Evolutionary conservation across 2,888 invertebrate genomes (phyloP), one percentile per base, ranked within the genome.

Genomic region (Oligia fasciuncula): DNA sequence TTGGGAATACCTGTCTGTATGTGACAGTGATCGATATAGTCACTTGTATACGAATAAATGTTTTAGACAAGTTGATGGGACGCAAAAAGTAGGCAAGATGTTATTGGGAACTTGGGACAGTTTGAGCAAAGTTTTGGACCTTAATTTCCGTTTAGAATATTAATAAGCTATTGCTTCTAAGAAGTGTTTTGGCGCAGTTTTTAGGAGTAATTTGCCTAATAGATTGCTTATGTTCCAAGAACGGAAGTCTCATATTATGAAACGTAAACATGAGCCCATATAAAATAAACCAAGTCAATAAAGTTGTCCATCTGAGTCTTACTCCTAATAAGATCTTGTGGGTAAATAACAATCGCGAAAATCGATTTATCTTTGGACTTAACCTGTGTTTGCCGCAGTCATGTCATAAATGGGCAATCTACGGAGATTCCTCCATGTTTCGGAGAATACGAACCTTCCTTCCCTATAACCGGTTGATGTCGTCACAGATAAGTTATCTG

Each of bases 61-160:
- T 85, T 84, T 87, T 79, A 71, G 85, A 85, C 87, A 85, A 87
- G 85, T 85, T 84, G 29, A 29, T 29, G 29, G 73, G 57, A 49
- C 76, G 54, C 63, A 83, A 84, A 71, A 83, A 86, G 57, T 49
- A 51, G n/a, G 62, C 68, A 77, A 74, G 51, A 83, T 68, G 70
- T 57, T 86, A 65, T 60, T 23, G 63, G 17, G 60, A 72, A 73
- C 40, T 76, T 87, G 67, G 6, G 72, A 74, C 85, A 87, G 68
- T 75, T 79, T 5, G n/a, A n/a, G 46, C 68, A 46, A 74, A 85
- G 68, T 84, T 87, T 40, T 51, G 40, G 46, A 63, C 65, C 65
- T 66, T 85, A 84, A 87, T 87, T 85, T 87, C 85, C 80, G 76
- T 77, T 87, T 63, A 73, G 80, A 85, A 87, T 87, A 87, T 77